These are phyloP conservation scores for Fragum sueziense DNA, from an alignment of 2,888 invertebrate genomes.

Conservation along the genomic window DNA sequence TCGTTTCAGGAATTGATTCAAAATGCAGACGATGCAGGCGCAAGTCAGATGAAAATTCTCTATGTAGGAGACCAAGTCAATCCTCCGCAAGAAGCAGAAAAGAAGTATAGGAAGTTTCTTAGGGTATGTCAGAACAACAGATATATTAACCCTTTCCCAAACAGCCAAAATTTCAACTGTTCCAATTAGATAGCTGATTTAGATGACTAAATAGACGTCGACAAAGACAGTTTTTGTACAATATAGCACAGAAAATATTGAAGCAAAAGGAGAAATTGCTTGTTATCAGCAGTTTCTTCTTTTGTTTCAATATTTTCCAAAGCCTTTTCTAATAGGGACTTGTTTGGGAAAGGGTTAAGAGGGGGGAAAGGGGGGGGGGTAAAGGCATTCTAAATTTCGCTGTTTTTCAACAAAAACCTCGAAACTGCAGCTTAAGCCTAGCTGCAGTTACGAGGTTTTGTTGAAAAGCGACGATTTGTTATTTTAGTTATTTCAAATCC, in stretches of 20 bases:
- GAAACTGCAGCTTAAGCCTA: no score
- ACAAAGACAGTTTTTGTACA: no score
- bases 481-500: neutral
- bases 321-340: no score
- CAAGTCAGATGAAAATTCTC: conserved; percentile 53
- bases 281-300: no score
- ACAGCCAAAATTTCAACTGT: neutral
- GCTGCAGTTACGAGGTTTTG: no score
- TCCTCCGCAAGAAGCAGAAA: neutral
- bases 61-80: conserved; percentile 23
- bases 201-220: no score
- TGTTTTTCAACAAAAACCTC: no score
- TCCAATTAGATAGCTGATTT: no score
- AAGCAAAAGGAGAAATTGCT: no score
- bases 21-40: conserved; percentile 77
- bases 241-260: no score
- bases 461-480: neutral
- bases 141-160: neutral
- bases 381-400: neutral
- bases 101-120: conserved; percentile 28
- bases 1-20: conserved; percentile 73
- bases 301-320: no score
- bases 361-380: neutral
- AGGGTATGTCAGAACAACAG: conserved; percentile 20
- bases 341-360: no score